Evolutionary conservation across 2,113 vertebrate species (phyloP).

Genomic region (Pseudolaguvia tuberculata): DNA sequence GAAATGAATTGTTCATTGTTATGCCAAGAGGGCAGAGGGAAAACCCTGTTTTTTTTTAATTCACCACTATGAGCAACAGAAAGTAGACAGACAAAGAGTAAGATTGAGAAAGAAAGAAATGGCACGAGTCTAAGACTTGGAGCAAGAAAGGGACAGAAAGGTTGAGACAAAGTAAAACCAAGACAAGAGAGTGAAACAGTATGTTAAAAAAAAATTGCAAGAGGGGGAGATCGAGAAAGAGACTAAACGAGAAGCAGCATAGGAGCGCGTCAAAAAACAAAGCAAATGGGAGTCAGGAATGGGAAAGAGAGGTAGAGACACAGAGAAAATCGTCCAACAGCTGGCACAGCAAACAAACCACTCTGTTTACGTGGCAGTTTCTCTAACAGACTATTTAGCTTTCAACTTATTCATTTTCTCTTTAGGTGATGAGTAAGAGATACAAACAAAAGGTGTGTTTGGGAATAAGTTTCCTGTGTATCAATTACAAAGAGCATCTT

Average conservation of each 20-base stretch:
- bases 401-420: too few species aligned
- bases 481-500: neutral
- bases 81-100: too few species aligned
- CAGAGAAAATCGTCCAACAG: slow-evolving; percentile 3
- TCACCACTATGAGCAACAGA: neutral
- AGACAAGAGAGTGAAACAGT: neutral
- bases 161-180: too few species aligned
- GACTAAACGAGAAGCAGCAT: too few species aligned
- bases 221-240: neutral
- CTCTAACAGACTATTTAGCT: neutral
- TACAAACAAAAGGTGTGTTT: too few species aligned
- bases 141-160: neutral
- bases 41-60: neutral
- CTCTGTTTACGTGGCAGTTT: neutral
- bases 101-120: neutral
- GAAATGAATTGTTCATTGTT: neutral
- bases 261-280: too few species aligned
- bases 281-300: neutral
- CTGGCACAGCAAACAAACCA: neutral
- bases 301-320: neutral
- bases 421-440: too few species aligned
- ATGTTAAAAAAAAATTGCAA: neutral
- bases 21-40: neutral
- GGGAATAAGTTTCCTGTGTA: too few species aligned
- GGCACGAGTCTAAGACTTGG: too few species aligned